Evolutionary conservation across 2,797 vertebrate species (phyloP).

Genomic region (Sebastes dallii): DNA sequence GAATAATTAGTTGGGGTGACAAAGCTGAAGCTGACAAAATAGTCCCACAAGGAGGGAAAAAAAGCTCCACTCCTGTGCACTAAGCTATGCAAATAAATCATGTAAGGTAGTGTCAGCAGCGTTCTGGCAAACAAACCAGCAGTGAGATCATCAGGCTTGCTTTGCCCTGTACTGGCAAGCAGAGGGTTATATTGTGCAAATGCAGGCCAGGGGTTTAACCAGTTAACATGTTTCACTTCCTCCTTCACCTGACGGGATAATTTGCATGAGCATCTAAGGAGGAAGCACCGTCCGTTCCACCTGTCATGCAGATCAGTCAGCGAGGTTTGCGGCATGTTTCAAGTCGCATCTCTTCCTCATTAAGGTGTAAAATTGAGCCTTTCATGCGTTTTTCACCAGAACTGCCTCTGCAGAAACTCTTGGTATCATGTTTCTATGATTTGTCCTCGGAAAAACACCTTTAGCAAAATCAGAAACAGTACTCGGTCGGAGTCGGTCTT

Average conservation of each 20-base stretch:
- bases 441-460: background rate
- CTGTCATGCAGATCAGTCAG: conserved; percentile 31
- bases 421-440: conserved; percentile 1
- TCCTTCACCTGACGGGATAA: conserved; percentile 47
- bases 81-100: conserved; percentile 42
- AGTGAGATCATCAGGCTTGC: conserved; percentile 1
- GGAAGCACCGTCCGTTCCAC: conserved; percentile 30
- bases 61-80: background rate
- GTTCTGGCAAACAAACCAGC: conserved; percentile 19
- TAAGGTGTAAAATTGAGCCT: background rate
- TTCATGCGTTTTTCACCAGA: background rate
- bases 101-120: background rate
- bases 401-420: background rate
- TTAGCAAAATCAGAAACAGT: background rate
- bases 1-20: background rate
- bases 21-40: background rate
- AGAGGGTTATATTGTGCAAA: conserved; percentile 24
- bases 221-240: conserved; percentile 62
- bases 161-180: background rate
- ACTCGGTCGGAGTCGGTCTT: background rate
- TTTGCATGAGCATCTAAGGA: conserved; percentile 66
- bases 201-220: conserved; percentile 23
- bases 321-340: background rate
- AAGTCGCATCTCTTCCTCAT: conserved; percentile 32
- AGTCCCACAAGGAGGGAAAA: background rate